Evolutionary conservation across 2,888 invertebrate species (phyloP), one percentile per base, ranked within the genome.

Genomic region (Phyllotreta striolata): DNA sequence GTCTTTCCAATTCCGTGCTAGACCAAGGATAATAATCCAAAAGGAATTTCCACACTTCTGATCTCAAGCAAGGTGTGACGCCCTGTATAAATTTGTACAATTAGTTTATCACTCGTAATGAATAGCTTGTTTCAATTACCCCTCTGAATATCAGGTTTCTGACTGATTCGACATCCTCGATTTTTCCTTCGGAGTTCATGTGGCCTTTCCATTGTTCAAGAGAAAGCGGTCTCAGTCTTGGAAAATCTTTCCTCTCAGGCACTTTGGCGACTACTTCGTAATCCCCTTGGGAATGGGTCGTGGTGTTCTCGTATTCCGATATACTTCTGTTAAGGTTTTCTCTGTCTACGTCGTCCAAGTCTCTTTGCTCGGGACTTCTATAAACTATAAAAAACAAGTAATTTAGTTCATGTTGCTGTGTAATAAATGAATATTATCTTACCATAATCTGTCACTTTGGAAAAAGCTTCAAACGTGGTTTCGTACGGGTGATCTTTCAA

Each of bases 21-120:
- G 89, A 84, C 95, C 96, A 97, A 0, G 90, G 89, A 76, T 91
- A 91, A 78, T 93, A 96, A 72, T 92, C 92, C 0, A 99, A 84
- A 3, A 99, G 85, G 80, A 92, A 98, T 79, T 97, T 98, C 98
- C 98, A 99, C 0, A 96, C 93, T 73, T 93, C 92, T 10, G 86
- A 84, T 10, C 96, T 85, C 66, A 96, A 84, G 3, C 87, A 84
- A 61, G 89, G 88, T 8, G 88, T 88, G 14, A 96, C 87, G 55
- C 96, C 96, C 93, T 93, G 79, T 38, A 70, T 63, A 9, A 24
- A 24, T 24, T 4, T 1, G 4, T 24, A 57, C 12, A 57, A 38
- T 24, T 6, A 43, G 37, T 44, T 44, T 12, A 3, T 1, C 44
- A 44, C 14, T 44, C 9, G 3, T 44, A 6, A 44, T 3, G 7